Conservation (phyloP, 2,113 vertebrate species). For the Epinephelus lanceolatus region DNA sequence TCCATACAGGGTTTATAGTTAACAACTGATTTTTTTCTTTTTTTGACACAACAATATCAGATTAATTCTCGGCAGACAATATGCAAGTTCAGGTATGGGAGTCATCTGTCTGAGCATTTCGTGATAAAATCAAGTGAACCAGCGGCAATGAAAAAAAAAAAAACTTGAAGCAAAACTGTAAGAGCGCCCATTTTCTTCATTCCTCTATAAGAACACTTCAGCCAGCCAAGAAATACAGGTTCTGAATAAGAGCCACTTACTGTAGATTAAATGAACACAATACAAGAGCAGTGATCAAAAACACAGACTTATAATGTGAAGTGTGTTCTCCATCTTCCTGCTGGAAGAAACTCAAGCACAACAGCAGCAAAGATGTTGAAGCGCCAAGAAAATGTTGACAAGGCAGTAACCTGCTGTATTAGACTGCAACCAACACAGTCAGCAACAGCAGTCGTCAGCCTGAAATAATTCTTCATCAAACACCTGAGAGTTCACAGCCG, state of each 20-base stretch:
- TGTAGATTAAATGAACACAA: slow-evolving; percentile 21
- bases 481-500: slow-evolving; percentile 23
- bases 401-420: slow-evolving; percentile 43
- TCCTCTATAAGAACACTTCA: slow-evolving; percentile 35
- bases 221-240: slow-evolving; percentile 2
- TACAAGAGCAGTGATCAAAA: slow-evolving; percentile 27
- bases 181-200: slow-evolving; percentile 24
- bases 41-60: too few species aligned
- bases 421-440: slow-evolving; percentile 44
- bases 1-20: too few species aligned
- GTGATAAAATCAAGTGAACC: slow-evolving; percentile 20
- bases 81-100: too few species aligned
- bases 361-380: slow-evolving; percentile 37
- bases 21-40: too few species aligned
- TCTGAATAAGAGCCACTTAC: slow-evolving; percentile 22
- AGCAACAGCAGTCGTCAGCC: slow-evolving; percentile 47
- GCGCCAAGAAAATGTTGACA: slow-evolving; percentile 54
- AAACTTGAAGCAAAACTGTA: slow-evolving; percentile 40
- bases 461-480: slow-evolving; percentile 62
- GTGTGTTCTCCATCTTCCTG: slow-evolving; percentile 10
- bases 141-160: slow-evolving; percentile 26
- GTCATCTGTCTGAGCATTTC: too few species aligned
- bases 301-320: slow-evolving; percentile 28
- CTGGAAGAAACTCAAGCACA: slow-evolving; percentile 40
- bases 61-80: too few species aligned